Conservation (phyloP, 2,113 vertebrate species). For the Datnioides undecimradiatus region DNA sequence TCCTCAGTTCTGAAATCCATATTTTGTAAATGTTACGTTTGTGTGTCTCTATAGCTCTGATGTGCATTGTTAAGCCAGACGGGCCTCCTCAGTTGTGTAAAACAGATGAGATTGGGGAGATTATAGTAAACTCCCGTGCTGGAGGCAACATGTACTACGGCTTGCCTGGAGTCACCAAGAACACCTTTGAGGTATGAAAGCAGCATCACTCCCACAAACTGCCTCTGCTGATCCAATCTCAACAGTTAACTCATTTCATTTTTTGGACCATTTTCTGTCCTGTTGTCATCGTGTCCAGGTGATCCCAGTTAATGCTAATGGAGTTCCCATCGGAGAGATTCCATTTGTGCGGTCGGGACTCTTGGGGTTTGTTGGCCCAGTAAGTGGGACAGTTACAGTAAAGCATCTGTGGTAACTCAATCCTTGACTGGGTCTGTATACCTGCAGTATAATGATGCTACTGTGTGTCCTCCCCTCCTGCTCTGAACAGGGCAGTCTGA, state of each 20-base stretch:
- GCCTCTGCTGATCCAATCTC: not conserved
- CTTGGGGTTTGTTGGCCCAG: slow-evolving; percentile 96
- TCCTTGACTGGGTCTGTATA: not conserved
- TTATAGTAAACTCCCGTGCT: slow-evolving; percentile 94
- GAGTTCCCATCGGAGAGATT: slow-evolving; percentile 93
- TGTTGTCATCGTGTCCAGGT: slow-evolving; percentile 83
- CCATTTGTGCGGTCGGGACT: slow-evolving; percentile 95
- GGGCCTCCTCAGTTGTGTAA: slow-evolving; percentile 95
- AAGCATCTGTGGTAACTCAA: slow-evolving; percentile 12
- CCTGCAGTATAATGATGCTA: not conserved
- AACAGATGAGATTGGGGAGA: slow-evolving; percentile 98
- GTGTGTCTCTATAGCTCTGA: slow-evolving; percentile 88
- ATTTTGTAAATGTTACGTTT: slow-evolving; percentile 5
- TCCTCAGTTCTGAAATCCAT: not conserved
- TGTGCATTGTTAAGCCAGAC: slow-evolving; percentile 96
- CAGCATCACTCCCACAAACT: not conserved
- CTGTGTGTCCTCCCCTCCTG: not conserved
- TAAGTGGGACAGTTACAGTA: slow-evolving; percentile 78
- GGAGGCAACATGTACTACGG: slow-evolving; percentile 97
- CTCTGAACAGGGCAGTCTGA: slow-evolving; percentile 93
- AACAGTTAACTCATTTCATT: not conserved
- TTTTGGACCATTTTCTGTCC: not conserved
- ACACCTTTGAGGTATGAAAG: slow-evolving; percentile 92
- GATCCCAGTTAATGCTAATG: slow-evolving; percentile 90
- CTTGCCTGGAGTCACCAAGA: slow-evolving; percentile 95